These are phyloP conservation scores for Poeciliopsis gracilis DNA, from an alignment of 2,797 vertebrate genomes.

Conservation along the genomic window DNA sequence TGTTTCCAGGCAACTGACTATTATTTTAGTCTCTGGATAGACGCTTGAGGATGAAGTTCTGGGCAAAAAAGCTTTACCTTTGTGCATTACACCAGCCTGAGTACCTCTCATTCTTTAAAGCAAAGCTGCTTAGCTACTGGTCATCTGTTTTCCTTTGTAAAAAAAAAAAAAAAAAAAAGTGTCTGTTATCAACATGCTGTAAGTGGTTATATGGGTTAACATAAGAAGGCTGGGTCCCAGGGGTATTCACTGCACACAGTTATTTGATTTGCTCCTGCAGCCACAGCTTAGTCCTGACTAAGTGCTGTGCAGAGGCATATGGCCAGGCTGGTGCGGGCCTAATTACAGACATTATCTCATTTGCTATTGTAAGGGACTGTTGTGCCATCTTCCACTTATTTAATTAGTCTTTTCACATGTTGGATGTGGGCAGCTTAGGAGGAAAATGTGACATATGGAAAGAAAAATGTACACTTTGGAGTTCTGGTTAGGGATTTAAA, in stretches of 20 bases:
- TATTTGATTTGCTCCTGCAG: constrained; percentile 72
- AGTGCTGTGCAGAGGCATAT: constrained; percentile 83
- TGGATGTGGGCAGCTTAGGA: constrained; percentile 90
- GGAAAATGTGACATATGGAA: constrained; percentile 85
- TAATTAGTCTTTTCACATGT: constrained; percentile 97
- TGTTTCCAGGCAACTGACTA: constrained; percentile 69
- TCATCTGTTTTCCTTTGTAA: constrained; percentile 8
- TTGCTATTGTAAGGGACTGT: constrained; percentile 91
- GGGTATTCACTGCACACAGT: constrained; percentile 59
- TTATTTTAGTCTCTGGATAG: constrained; percentile 49
- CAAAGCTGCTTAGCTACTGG: neutral
- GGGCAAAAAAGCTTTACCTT: constrained; percentile 33
- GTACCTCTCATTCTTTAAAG: constrained; percentile 19
- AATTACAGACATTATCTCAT: constrained; percentile 94
- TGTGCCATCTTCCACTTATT: constrained; percentile 97
- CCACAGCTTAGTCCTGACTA: constrained; percentile 65
- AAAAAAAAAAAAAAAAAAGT: neutral
- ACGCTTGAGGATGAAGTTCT: constrained; percentile 42
- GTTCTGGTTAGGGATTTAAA: constrained; percentile 76
- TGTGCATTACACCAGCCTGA: constrained; percentile 35
- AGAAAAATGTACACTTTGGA: constrained; percentile 41
- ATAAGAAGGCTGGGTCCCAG: constrained; percentile 46
- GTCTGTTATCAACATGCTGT: constrained; percentile 9
- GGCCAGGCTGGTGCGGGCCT: constrained; percentile 83
- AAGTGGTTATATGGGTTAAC: constrained; percentile 39